Conservation (phyloP, 2,797 vertebrate species). For the Sebastolobus altivelis region DNA sequence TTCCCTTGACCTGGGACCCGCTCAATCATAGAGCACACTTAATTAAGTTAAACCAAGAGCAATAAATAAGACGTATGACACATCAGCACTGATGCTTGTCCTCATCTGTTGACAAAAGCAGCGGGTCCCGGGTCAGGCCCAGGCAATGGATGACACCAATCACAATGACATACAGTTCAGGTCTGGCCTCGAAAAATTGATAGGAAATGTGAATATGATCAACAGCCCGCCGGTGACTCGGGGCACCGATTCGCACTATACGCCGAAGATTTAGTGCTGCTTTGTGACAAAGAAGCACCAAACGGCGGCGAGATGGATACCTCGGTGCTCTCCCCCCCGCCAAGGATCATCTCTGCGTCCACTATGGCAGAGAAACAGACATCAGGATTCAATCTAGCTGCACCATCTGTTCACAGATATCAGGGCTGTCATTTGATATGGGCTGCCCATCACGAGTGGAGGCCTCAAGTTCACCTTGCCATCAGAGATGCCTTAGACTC, state of each 20-base stretch:
- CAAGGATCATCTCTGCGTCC: constrained; percentile 67
- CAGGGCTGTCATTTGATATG: constrained; percentile 76
- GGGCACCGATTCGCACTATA: constrained; percentile 54
- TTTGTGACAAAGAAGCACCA: constrained; percentile 64
- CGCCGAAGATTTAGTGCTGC: constrained; percentile 65
- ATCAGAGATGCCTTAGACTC: constrained; percentile 71
- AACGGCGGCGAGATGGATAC: constrained; percentile 65
- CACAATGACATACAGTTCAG: constrained; percentile 65
- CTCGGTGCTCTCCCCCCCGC: constrained; percentile 42
- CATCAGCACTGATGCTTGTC: constrained; percentile 67
- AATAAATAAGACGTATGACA: constrained; percentile 79
- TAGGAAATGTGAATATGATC: constrained; percentile 75
- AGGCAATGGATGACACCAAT: constrained; percentile 68
- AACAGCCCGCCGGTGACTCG: constrained; percentile 57
- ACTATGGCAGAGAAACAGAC: constrained; percentile 74
- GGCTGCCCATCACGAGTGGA: constrained; percentile 76
- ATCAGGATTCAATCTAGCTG: constrained; percentile 75
- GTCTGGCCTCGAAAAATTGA: constrained; percentile 66
- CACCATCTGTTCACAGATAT: constrained; percentile 80
- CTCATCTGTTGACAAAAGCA: constrained; percentile 74
- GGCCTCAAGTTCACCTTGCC: constrained; percentile 81
- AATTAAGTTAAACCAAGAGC: constrained; percentile 84
- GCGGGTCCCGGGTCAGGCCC: constrained; percentile 60
- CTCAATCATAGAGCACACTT: constrained; percentile 79
- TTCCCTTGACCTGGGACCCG: constrained; percentile 72